phyloP scores from a whole-genome alignment of 1,140 invertebrate species.

The Drosophila kohkoa region DNA sequence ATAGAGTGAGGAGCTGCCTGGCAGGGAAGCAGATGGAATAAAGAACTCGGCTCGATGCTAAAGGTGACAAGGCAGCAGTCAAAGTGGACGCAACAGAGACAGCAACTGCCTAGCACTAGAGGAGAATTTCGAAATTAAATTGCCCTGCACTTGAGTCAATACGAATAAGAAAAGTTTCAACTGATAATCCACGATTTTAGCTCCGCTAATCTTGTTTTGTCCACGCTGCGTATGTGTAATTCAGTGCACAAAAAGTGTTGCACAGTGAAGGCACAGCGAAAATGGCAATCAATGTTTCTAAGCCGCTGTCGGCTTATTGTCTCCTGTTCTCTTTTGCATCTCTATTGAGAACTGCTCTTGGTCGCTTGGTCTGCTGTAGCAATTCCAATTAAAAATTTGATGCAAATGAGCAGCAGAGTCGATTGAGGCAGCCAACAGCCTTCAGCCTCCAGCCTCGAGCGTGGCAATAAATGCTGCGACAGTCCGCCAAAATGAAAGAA shows the following conservation, averaged over 20 bases:
- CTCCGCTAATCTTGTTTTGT: background rate
- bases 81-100: background rate
- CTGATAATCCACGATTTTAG: too few relatives aligned
- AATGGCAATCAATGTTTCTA: constrained; percentile 43
- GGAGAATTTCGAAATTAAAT: too few relatives aligned
- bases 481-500: constrained; percentile 56
- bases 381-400: constrained; percentile 82
- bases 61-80: constrained; percentile 29
- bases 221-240: constrained; percentile 3
- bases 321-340: constrained; percentile 19
- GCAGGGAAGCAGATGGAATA: background rate
- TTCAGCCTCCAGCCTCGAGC: constrained; percentile 47
- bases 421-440: constrained; percentile 34
- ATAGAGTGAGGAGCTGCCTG: background rate
- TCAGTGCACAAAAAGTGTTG: background rate
- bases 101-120: too few relatives aligned
- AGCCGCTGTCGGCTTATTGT: constrained; percentile 37
- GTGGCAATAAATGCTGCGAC: constrained; percentile 78
- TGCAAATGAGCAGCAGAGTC: constrained; percentile 76
- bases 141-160: too few relatives aligned
- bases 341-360: background rate
- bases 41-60: constrained; percentile 4
- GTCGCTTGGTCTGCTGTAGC: constrained; percentile 19
- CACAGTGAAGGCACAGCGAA: background rate
- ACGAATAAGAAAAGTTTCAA: too few relatives aligned